Evolutionary conservation across 2,113 vertebrate genomes (phyloP), one percentile per base, ranked within the genome.

Genomic region (Noturus placidus): DNA sequence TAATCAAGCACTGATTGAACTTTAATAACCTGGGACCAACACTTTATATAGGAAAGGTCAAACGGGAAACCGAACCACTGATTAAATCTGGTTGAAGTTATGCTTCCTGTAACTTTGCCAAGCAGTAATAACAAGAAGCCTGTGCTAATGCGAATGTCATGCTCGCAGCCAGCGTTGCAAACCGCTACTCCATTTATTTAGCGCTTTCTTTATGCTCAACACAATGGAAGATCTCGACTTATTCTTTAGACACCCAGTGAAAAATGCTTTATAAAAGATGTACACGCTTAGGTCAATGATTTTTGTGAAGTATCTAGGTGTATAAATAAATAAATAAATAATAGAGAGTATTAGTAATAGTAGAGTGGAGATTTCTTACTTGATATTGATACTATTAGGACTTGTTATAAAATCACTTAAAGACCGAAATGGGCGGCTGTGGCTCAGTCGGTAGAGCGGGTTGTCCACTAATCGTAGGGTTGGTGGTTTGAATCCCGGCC

Each of bases 41-140:
- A 69, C 50, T 69, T 84, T 76, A 83, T n/a, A 87, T 22, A 30
- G 74, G 42, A 84, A 80, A 88, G 87, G 79, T 88, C 74, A 90
- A 84, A 76, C 67, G 20, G 59, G 22, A 4, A 77, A 61, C 22
- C 1, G 50, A 88, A 69, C 2, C 11, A 35, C n/a, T 5, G 79
- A 61, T 56, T 74, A 80, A 72, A 83, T 86, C 72, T 42, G 50
- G 42, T 76, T 72, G 25, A 61, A 30, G 33, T 79, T 38, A 30
- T 35, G 10, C 13, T 30, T 38, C 63, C 42, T 7, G 52, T n/a
- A 35, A 2, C 57, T 87, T 67, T 77, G 86, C 69, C 25, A 5
- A n/a, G 50, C 63, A 30, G 30, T 65, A 63, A 69, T 30, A 33
- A 14, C 46, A 35, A 85, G 30, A 80, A 54, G 54, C 56, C 52